A percentile compares a stretch with the other conserved stretches of the same genome.
Evolutionary conservation across 2,797 vertebrate species (phyloP).

Genomic region (Melopsittacus undulatus): DNA sequence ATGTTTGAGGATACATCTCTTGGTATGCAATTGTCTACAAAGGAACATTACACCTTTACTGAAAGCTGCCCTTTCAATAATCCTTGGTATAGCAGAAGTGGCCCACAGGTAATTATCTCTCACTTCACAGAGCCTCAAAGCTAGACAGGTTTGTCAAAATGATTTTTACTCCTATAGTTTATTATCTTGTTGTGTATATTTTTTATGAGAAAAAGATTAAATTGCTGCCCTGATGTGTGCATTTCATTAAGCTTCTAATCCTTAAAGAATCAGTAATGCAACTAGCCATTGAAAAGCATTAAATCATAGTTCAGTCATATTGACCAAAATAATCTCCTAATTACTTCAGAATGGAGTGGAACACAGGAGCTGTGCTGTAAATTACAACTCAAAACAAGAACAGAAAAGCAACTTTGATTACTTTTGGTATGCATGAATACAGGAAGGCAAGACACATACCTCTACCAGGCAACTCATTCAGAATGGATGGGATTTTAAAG

Average conservation of each 20-base stretch:
- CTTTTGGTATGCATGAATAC: background rate
- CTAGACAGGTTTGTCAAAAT: conserved; percentile 69
- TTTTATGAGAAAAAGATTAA: conserved; percentile 77
- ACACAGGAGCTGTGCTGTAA: background rate
- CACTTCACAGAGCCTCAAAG: conserved; percentile 26
- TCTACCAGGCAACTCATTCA: background rate
- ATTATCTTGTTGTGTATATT: conserved; percentile 72
- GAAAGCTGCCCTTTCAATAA: conserved; percentile 28
- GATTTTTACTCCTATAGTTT: conserved; percentile 71
- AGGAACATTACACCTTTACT: background rate
- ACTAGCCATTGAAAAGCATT: conserved; percentile 70
- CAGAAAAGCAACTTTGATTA: background rate
- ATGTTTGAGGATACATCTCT: background rate
- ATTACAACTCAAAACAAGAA: background rate
- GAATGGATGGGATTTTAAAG: background rate
- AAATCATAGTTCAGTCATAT: conserved; percentile 62
- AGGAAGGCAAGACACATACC: accelerated
- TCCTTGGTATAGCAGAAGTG: background rate
- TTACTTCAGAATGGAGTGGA: conserved; percentile 56
- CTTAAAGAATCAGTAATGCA: conserved; percentile 72
- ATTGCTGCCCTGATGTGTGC: conserved; percentile 63
- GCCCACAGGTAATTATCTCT: conserved; percentile 59
- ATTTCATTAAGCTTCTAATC: conserved; percentile 76
- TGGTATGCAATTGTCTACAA: background rate
- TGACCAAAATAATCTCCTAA: conserved; percentile 65